Evolutionary conservation across 2,797 vertebrate genomes (phyloP).

Genomic region (Myotis pilosus): DNA sequence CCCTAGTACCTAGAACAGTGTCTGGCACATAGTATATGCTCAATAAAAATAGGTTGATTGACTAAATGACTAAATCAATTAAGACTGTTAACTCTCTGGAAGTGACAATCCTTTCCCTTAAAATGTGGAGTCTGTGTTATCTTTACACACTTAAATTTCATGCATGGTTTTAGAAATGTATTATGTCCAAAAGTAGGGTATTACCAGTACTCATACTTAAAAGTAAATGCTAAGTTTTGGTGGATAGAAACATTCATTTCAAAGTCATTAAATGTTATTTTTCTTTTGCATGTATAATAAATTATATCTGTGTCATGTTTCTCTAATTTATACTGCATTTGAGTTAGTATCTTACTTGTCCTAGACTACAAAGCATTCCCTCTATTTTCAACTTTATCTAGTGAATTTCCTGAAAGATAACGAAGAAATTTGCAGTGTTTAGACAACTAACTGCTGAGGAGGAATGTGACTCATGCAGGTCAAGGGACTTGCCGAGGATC

Average conservation of each 20-base stretch:
- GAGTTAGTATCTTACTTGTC: neutral
- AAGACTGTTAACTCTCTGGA: neutral
- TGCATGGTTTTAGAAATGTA: neutral
- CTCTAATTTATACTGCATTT: neutral
- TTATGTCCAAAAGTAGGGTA: neutral
- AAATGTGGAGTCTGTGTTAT: neutral
- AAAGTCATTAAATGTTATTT: neutral
- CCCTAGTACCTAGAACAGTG: neutral
- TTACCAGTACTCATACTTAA: neutral
- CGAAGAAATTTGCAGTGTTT: neutral
- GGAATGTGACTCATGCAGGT: neutral
- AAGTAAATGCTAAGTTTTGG: constrained; percentile 27
- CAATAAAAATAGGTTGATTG: neutral
- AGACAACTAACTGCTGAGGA: neutral
- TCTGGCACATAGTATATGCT: neutral
- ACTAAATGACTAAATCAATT: neutral
- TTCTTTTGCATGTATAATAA: neutral
- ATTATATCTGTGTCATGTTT: neutral
- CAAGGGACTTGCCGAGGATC: neutral
- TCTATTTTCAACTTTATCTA: neutral
- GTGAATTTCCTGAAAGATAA: neutral
- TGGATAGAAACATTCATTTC: neutral
- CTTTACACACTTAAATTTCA: neutral
- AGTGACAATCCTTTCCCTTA: neutral
- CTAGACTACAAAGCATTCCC: neutral